Conservation (phyloP, 2,888 invertebrate genomes). For the Agriopis marginaria region DNA sequence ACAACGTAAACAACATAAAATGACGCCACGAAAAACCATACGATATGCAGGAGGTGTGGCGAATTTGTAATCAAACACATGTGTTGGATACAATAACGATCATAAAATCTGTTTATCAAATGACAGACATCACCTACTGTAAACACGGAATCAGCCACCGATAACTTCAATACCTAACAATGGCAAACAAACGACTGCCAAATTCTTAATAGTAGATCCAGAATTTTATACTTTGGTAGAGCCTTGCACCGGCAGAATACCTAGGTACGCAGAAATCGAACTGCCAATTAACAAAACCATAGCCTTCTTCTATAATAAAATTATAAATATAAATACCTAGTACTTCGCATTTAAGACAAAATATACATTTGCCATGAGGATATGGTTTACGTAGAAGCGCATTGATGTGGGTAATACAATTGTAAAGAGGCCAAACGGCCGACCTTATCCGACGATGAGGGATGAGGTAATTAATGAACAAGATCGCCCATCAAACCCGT, state of each 20-base stretch:
- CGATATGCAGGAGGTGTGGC: slow-evolving; percentile 31
- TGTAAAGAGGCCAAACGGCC: slow-evolving; percentile 31
- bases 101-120: slow-evolving; percentile 46
- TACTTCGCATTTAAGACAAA: background rate
- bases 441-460: slow-evolving; percentile 28
- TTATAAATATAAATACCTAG: background rate
- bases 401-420: slow-evolving; percentile 35
- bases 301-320: too few species aligned
- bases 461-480: slow-evolving; percentile 10
- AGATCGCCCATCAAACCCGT: background rate
- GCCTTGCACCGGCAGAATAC: background rate
- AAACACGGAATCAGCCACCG: slow-evolving; percentile 37
- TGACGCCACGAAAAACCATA: slow-evolving; percentile 29
- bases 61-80: slow-evolving; percentile 42
- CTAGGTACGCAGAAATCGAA: background rate
- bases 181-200: slow-evolving; percentile 1
- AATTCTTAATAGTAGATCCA: background rate
- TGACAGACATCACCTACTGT: slow-evolving; percentile 38
- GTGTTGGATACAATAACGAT: slow-evolving; percentile 36
- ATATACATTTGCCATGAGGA: slow-evolving; percentile 11
- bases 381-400: slow-evolving; percentile 10
- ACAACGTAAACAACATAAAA: slow-evolving; percentile 14
- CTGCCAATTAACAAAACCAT: background rate
- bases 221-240: background rate
- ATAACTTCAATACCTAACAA: slow-evolving; percentile 23